Evolutionary conservation across 2,797 vertebrate genomes (phyloP), one percentile per base, ranked within the genome.

Genomic region (Oceanodroma leucorhoa): DNA sequence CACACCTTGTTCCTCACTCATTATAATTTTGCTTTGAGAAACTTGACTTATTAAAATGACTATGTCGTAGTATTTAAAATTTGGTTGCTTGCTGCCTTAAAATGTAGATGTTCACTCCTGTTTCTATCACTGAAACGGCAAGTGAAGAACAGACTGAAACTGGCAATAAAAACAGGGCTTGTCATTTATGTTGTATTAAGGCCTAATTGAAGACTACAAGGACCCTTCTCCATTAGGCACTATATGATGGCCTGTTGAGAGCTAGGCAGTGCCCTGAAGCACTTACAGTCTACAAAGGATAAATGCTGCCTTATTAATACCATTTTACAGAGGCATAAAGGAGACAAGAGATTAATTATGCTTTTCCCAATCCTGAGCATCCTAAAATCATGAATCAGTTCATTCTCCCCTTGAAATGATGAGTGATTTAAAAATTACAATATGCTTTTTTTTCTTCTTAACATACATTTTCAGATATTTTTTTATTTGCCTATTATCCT

Each of bases 1-100:
- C 32, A 78, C 62, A 57, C 60, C 72, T 88, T 48, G 9, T 58
- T 94, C 62, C 73, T 65, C 41, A 41, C 60, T 86, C 65, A 75
- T 78, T 83, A 72, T 78, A 67, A 90, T 85, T 88, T 78, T 90
- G 60, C 48, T 71, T 83, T 51, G 54, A 83, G 85, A 81, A 96
- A 87, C 24, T 75, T 82, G 36, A 85, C 75, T 96, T 93, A 53
- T 14, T 94, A 51, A 82, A 89, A 79, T 30, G 1, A 51, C 36
- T 82, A 26, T 53, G n/a, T 69, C 0, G 0, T 9, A 66, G 45
- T 14, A 27, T 80, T 87, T 64, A n/a, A 62, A 89, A 72, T 22
- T 11, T 27, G 53, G 30, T 38, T 78, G n/a, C 58, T 95, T 69
- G 22, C 22, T 90, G 83, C 61, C 41, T 75, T 21, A 4, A 72